These are phyloP conservation scores for Lates calcarifer DNA, from an alignment of 2,113 vertebrate species.

Conservation along the genomic window DNA sequence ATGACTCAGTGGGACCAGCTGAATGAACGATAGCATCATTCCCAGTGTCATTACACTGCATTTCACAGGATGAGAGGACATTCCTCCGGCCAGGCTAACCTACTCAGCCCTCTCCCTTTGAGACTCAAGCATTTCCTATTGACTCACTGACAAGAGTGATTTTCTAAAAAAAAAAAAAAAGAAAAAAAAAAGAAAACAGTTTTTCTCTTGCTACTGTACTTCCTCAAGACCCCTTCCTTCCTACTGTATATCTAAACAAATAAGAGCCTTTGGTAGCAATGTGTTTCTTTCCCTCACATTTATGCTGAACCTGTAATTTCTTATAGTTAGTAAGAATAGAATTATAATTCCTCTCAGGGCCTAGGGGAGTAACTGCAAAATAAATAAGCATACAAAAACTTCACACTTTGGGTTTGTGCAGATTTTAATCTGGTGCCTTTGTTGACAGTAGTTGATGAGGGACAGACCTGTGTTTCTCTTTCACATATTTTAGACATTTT, in stretches of 20 bases:
- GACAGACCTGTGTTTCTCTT: conserved; percentile 14
- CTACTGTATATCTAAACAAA: conserved; percentile 32
- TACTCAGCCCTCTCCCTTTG: conserved; percentile 42
- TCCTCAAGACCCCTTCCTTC: conserved; percentile 59
- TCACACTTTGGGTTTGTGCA: not conserved
- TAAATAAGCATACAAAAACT: conserved; percentile 25
- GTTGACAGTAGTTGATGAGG: conserved; percentile 24
- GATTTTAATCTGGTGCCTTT: conserved; percentile 35
- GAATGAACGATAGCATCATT: conserved; percentile 53
- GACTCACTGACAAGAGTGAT: conserved; percentile 54
- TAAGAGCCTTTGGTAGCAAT: not conserved
- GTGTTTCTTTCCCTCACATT: conserved; percentile 30
- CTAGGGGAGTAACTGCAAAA: not conserved
- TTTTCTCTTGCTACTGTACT: conserved; percentile 54
- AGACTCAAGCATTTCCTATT: conserved; percentile 68
- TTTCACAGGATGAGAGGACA: conserved; percentile 58
- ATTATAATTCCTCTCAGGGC: conserved; percentile 33
- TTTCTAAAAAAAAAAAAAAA: conserved; percentile 66
- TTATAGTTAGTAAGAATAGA: not conserved
- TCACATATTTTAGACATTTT: conserved; percentile 25
- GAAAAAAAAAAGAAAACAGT: too few species aligned
- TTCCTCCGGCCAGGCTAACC: conserved; percentile 54
- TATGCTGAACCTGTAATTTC: conserved; percentile 30
- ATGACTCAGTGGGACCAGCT: conserved; percentile 34
- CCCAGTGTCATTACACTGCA: conserved; percentile 24